These are phyloP conservation scores for Ricordea florida DNA, from an alignment of 92 coral and sea anemone genomes.

Conservation along the genomic window DNA sequence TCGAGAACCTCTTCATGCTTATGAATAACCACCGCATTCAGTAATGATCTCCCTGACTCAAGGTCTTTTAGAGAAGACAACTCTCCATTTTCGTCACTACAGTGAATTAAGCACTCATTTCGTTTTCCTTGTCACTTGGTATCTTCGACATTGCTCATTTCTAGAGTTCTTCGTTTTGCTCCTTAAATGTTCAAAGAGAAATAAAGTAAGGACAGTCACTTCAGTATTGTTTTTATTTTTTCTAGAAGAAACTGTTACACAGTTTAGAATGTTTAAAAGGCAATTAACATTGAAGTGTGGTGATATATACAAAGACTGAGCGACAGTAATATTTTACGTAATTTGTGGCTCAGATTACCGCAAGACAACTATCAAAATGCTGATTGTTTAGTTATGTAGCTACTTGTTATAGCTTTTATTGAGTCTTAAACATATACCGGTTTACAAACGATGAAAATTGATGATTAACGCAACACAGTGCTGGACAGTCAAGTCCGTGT, in stretches of 20 bases:
- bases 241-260: neutral
- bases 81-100: too few species aligned
- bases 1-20: constrained; percentile 12
- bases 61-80: too few species aligned
- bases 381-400: neutral
- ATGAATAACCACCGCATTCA: constrained; percentile 37
- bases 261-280: neutral
- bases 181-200: neutral
- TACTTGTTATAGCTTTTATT: neutral
- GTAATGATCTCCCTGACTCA: too few species aligned
- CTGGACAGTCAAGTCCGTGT: too few species aligned
- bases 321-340: neutral
- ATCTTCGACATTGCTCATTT: neutral
- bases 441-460: too few species aligned
- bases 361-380: neutral
- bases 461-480: too few species aligned
- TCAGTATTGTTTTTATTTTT: neutral
- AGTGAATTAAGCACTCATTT: too few species aligned
- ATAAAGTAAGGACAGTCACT: neutral
- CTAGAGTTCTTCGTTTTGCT: neutral
- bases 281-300: neutral
- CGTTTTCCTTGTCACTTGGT: neutral
- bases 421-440: too few species aligned
- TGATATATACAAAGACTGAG: neutral
- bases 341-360: neutral